Evolutionary conservation across 35 echinoderm and acorn worm genomes (phyloP), one percentile per base, ranked within the genome.

Genomic region (Hemicentrotus pulcherrimus): DNA sequence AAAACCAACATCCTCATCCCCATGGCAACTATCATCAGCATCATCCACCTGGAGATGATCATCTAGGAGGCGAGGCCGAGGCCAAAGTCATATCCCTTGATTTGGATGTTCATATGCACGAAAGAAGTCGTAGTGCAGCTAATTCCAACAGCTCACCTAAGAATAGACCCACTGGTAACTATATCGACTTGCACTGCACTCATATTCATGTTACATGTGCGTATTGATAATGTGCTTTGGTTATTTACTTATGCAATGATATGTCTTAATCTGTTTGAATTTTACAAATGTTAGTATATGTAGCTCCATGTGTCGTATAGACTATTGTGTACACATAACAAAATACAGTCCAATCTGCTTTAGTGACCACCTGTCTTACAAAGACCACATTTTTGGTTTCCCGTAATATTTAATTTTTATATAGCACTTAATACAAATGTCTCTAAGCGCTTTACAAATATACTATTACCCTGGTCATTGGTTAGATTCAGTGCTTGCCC

Each of bases 71-170:
- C 90, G 41, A 4, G 46, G 90, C 8, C 2, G 33, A 47, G 46
- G 91, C 47, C 9, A 93, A 47, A 58, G 91, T 93, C 10, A 31
- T 93, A 24, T 47, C 91, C n/a, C 91, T 93, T 47, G 91, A 93
- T 47, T 93, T 93, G 31, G 91, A 93, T 58, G 91, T 93, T 31
- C 4, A 93, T 24, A 11, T 48, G n/a, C 9, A 47, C 13, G 91
- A 48, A 13, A 32, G 46, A 31, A 58, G 91, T 58, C 30, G 0
- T 47, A 93, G 48, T 47, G 46, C 45, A 14, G 48, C 48, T 16
- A n/a, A n/a, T n/a, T 16, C 4, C 13, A 58, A 24, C 12, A 47
- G 10, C 16, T 55, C 91, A 22, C 91, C n/a, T 31, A 28, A 47
- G 6, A 19, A 58, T 47, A 28, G 46, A 31, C 91, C 91, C 46